Evolutionary conservation across 2,113 vertebrate species (phyloP).

Genomic region (Malurus melanocephalus): DNA sequence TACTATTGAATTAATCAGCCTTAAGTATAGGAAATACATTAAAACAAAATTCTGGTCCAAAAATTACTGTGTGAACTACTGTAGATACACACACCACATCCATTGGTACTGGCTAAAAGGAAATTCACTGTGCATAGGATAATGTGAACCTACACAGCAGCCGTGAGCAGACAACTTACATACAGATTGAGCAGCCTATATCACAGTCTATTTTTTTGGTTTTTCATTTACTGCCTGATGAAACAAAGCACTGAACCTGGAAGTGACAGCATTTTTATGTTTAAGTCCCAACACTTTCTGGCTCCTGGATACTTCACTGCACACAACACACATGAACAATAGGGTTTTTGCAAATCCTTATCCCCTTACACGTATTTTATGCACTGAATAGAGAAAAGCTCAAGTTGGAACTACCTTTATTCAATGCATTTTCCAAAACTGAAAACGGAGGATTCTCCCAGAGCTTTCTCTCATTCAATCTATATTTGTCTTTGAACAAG

Average conservation of each 20-base stretch:
- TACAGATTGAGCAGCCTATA: neutral
- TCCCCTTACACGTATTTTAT: neutral
- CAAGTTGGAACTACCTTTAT: neutral
- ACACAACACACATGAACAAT: neutral
- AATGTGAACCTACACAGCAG: neutral
- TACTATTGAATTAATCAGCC: neutral
- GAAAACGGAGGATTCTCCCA: neutral
- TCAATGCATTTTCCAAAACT: neutral
- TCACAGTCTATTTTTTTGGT: neutral
- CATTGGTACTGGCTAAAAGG: neutral
- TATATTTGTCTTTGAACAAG: neutral
- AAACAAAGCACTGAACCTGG: neutral
- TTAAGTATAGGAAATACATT: neutral
- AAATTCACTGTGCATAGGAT: neutral
- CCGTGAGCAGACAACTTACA: neutral
- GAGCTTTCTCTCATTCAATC: neutral
- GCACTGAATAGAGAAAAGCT: neutral
- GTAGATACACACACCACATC: neutral
- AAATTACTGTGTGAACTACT: neutral
- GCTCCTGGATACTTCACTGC: neutral
- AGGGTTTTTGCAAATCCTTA: neutral
- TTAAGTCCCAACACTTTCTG: neutral
- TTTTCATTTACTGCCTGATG: neutral
- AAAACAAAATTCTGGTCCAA: neutral
- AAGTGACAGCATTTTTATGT: neutral